phyloP scores from a whole-genome alignment of 2,113 vertebrate species.

The Mystacornis crossleyi region DNA sequence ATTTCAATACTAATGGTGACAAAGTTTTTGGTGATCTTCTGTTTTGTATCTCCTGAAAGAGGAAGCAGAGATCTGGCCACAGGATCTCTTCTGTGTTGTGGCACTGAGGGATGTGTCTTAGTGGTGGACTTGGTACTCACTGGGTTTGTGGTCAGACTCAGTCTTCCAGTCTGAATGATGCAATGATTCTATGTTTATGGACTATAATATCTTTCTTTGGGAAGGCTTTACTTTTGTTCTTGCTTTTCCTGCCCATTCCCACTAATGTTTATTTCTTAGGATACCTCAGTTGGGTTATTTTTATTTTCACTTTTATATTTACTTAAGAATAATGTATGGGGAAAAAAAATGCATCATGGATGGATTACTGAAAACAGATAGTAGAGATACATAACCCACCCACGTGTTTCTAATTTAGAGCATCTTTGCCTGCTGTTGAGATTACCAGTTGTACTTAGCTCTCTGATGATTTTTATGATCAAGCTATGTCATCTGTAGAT shows the following conservation, averaged over 20 bases:
- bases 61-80: not conserved
- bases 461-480: constrained; percentile 34
- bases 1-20: not conserved
- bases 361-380: not conserved
- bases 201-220: not conserved
- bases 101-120: not conserved
- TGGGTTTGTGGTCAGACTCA: not conserved
- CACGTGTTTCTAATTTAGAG: not conserved
- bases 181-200: not conserved
- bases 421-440: not conserved
- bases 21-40: not conserved
- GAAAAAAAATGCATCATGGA: not conserved
- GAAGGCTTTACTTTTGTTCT: not conserved
- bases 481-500: constrained; percentile 5
- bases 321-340: not conserved
- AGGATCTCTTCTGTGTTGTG: not conserved
- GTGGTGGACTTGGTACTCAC: not conserved
- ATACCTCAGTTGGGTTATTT: not conserved
- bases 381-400: not conserved
- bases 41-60: not conserved
- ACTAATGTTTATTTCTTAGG: not conserved
- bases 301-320: not conserved
- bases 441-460: constrained; percentile 20
- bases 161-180: not conserved
- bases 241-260: not conserved